Percentiles rank a stretch among this genome's conserved stretches.
Conservation (phyloP, 2,797 vertebrate species). For the Trachops cirrhosus region DNA sequence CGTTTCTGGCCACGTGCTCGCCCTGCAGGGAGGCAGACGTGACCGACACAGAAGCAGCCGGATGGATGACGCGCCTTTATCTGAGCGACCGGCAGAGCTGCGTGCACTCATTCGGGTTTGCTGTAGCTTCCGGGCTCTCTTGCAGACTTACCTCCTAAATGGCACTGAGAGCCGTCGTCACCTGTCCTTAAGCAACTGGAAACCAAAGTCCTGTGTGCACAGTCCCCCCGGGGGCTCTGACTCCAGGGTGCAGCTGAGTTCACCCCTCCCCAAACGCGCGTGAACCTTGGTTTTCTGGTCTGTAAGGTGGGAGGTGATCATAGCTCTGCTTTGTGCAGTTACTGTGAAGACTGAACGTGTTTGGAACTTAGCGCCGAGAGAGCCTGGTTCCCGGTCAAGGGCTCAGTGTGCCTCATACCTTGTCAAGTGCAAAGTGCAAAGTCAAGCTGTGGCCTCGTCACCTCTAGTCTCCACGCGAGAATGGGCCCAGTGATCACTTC, state of each 20-base stretch:
- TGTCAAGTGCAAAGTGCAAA: no score
- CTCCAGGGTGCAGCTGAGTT: not conserved
- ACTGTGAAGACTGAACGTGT: not conserved
- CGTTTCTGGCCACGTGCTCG: not conserved
- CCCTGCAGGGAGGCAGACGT: not conserved
- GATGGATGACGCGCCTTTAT: not conserved
- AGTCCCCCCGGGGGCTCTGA: not conserved
- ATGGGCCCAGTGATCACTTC: not conserved
- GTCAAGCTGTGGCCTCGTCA: not conserved
- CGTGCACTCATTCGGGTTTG: not conserved
- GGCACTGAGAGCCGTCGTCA: not conserved
- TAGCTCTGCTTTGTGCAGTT: not conserved
- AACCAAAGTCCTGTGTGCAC: not conserved
- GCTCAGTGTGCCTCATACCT: not conserved
- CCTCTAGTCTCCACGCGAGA: not conserved
- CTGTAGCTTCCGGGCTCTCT: not conserved
- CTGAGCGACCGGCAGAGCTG: not conserved
- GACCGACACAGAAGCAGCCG: not conserved
- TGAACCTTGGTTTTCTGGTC: not conserved
- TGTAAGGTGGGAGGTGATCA: not conserved
- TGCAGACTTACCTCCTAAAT: not conserved
- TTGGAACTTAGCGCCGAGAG: not conserved
- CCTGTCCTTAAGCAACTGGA: not conserved
- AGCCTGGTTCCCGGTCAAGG: not conserved
- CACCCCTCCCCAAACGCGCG: no score